Percentiles rank a stretch among this genome's conserved stretches.
These are phyloP conservation scores for Talpa occidentalis DNA, from an alignment of 2,113 vertebrate species.

Conservation along the genomic window DNA sequence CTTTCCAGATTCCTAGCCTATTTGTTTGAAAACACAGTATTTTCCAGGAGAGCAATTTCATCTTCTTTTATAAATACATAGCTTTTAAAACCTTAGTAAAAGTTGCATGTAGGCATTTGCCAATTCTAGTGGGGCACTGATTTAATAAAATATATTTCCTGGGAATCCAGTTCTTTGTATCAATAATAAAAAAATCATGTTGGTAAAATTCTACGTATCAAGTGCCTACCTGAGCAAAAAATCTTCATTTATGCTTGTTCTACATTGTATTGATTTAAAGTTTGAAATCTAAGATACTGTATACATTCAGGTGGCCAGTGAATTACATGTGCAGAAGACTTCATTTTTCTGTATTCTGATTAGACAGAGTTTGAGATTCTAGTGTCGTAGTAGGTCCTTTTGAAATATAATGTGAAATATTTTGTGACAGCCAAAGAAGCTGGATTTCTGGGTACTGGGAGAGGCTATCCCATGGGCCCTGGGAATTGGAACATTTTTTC, in stretches of 20 bases:
- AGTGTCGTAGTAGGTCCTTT: not conserved
- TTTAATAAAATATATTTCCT: conserved; percentile 33
- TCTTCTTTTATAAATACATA: conserved; percentile 32
- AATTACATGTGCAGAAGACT: not conserved
- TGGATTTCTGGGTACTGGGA: not conserved
- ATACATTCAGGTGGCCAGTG: not conserved
- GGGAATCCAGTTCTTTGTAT: not conserved
- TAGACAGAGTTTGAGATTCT: not conserved
- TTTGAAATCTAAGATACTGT: not conserved
- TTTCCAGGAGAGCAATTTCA: conserved; percentile 40
- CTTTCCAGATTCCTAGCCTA: conserved; percentile 9
- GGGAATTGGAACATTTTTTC: not conserved
- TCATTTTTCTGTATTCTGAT: not conserved
- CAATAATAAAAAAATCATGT: not conserved
- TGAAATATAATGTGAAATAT: too few relatives aligned
- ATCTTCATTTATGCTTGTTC: not conserved
- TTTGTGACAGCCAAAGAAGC: not conserved
- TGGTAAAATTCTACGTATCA: not conserved
- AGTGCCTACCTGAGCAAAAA: not conserved
- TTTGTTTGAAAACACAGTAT: conserved; percentile 30
- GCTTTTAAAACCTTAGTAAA: conserved; percentile 53
- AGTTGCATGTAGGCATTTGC: not conserved
- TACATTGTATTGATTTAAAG: not conserved
- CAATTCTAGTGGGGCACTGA: not conserved
- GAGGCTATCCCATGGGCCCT: too few relatives aligned